Base-by-base conservation (phyloP, 2,113 vertebrate genomes). In the Ailurus styani region DNA sequence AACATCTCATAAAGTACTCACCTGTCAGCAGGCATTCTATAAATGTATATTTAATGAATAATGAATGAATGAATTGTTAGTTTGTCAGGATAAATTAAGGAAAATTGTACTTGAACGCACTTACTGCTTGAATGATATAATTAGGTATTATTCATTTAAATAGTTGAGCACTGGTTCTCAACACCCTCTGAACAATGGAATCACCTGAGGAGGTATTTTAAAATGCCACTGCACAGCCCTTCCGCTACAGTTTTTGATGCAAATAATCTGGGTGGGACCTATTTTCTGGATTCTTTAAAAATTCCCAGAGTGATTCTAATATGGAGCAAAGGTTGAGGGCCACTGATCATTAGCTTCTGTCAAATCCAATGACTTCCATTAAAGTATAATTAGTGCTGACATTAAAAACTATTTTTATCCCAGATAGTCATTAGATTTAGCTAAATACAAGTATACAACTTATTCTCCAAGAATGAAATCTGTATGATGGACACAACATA, bases 21-120 rank as follows among this genome's bases (percentile, higher is more conserved):
- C 60, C 84, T 93, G 81, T 97, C 78, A 97, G 52, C 47, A 55
- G 45, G 11, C 17, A 86, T 93, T 91, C 83, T 93, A 96, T 83
- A 91, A 95, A 90, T 87, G 25, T 29, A 70, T 93, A 64, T 62
- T 81, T 95, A 93, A 86, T 96, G 70, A 96, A 89, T 96, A 94
- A 97, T 94, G 42, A 97, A 88, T 96, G 52, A 95, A 95, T 72
- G 52, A 72, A 95, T 81, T 62, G 57, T 83, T 60, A 91, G 31
- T 96, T 93, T 96, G n/a, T 91, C 90, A 90, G 47, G 60, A 93
- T 83, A 95, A 93, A 95, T 97, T 91, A 95, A 97, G 54, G 55
- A 91, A 96, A 89, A 91, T 84, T 96, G 34, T 91, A 79, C 73
- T 89, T 87, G 47, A 96, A 82, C 75, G 9, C 3, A 52, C 23